These are phyloP conservation scores for Limnephilus lunatus DNA, from an alignment of 2,888 invertebrate genomes.

Conservation along the genomic window DNA sequence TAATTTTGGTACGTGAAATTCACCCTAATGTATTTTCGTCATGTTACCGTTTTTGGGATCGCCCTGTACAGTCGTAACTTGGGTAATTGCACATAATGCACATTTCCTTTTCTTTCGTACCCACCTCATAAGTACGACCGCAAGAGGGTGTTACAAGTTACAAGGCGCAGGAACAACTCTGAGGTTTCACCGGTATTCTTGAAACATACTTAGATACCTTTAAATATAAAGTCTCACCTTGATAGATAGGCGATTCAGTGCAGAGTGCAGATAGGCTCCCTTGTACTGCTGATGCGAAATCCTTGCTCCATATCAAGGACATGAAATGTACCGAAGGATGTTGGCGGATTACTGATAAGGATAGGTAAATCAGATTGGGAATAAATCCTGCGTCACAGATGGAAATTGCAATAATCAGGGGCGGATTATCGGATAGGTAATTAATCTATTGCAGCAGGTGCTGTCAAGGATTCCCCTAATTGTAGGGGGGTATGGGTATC, in stretches of 20 bases:
- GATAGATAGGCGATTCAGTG: background rate
- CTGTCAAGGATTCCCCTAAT: too few species aligned
- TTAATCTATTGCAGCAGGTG: too few species aligned
- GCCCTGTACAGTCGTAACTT: background rate
- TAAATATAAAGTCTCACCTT: background rate
- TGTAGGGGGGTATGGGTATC: too few species aligned
- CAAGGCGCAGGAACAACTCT: background rate
- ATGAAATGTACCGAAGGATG: background rate
- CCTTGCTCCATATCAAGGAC: background rate
- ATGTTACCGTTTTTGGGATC: background rate
- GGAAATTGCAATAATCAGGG: too few species aligned
- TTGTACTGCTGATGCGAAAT: background rate
- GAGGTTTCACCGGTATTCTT: background rate
- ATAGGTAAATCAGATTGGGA: background rate
- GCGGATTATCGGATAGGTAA: too few species aligned
- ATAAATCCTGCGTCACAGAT: too few species aligned
- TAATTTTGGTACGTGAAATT: too few species aligned
- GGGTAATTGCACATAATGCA: constrained; percentile 23
- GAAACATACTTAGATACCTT: background rate
- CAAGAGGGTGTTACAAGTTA: background rate
- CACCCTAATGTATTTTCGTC: too few species aligned
- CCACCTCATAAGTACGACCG: constrained; percentile 7
- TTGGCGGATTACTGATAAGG: background rate
- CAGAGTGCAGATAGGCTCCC: background rate
- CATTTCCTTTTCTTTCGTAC: background rate